Evolutionary conservation across 1,140 invertebrate species (phyloP), one percentile per base, ranked within the genome.

Genomic region (Trialeurodes vaporariorum): DNA sequence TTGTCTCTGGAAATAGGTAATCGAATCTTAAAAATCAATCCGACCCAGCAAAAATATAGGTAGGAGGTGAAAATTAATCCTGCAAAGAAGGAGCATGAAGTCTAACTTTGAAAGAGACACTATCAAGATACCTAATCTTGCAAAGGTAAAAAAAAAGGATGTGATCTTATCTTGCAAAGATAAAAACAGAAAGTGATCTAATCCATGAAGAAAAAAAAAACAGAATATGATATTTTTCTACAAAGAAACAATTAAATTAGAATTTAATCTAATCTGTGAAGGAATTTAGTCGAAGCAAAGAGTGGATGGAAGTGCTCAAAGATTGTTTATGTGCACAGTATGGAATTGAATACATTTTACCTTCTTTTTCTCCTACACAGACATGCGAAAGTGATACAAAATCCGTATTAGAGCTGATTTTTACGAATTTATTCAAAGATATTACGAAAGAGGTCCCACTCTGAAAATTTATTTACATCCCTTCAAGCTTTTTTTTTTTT

Each of bases 291-390:
- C n/a, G n/a, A n/a, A n/a, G n/a, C n/a, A n/a, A n/a, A n/a, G n/a
- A n/a, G n/a, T n/a, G n/a, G n/a, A n/a, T n/a, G n/a, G n/a, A n/a
- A n/a, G n/a, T n/a, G n/a, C n/a, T n/a, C n/a, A n/a, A n/a, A n/a
- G n/a, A n/a, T n/a, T n/a, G n/a, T n/a, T n/a, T n/a, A n/a, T n/a
- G n/a, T n/a, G n/a, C n/a, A n/a, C n/a, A n/a, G n/a, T n/a, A n/a
- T n/a, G n/a, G n/a, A n/a, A n/a, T n/a, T n/a, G n/a, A n/a, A n/a
- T n/a, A n/a, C n/a, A n/a, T n/a, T 21, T 67, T 61, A 40, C 26
- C 27, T 67, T 67, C 58, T 67, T 67, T n/a, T 67, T 61, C 27
- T 67, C 63, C 63, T 64, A n/a, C 63, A 22, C 17, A 5, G 60
- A 11, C 60, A 61, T 11, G 60, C 60, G n/a, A 9, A 61, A 61